Conservation (phyloP, 2,797 vertebrate genomes). For the Brachyalestes nurse region DNA sequence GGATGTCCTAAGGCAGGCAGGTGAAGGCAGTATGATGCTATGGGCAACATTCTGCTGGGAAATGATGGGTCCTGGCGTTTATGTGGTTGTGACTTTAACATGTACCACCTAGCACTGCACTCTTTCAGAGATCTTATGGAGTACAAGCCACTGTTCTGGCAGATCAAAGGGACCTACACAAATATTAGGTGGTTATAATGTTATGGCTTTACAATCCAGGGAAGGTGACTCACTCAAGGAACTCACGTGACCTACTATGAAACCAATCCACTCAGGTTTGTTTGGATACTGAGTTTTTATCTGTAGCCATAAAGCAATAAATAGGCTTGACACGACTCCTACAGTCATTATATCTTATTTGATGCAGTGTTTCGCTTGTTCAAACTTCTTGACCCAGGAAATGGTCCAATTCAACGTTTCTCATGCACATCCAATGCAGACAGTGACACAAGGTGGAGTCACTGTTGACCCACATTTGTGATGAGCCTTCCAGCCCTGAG, state of each 20-base stretch:
- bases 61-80: too few relatives aligned
- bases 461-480: not conserved
- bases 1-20: too few relatives aligned
- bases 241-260: not conserved
- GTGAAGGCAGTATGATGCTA: too few relatives aligned
- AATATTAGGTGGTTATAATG: too few relatives aligned
- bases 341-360: not conserved
- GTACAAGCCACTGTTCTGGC: too few relatives aligned
- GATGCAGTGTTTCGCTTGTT: not conserved
- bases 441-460: not conserved
- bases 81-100: too few relatives aligned
- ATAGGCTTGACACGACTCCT: not conserved
- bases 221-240: not conserved
- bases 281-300: not conserved
- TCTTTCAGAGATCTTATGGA: too few relatives aligned
- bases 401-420: not conserved
- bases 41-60: too few relatives aligned
- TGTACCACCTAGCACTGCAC: too few relatives aligned
- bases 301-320: not conserved
- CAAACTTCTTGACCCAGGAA: not conserved
- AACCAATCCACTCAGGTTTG: not conserved
- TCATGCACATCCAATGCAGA: not conserved
- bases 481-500: not conserved
- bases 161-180: too few relatives aligned
- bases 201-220: too few relatives aligned